phyloP scores from a whole-genome alignment of 1,140 invertebrate genomes.

The Bilobella aurantiaca region DNA sequence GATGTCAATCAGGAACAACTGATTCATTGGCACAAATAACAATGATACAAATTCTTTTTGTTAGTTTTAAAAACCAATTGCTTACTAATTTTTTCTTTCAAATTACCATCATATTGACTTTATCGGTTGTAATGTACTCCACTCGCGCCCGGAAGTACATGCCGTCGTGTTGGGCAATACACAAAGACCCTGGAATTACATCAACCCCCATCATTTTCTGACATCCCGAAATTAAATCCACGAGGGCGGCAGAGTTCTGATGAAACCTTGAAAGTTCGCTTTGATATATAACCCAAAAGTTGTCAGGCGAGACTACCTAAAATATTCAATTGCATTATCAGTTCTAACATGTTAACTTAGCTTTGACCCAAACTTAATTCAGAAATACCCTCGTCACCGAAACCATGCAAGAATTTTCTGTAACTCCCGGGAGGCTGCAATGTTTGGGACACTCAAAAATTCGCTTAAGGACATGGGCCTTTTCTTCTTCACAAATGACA shows the following conservation, averaged over 20 bases:
- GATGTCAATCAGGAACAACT: constrained; percentile 66
- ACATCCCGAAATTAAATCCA: not conserved
- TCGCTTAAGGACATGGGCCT: not conserved
- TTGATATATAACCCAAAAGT: not conserved
- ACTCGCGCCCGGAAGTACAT: constrained; percentile 28
- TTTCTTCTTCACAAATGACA: not conserved
- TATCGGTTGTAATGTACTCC: not conserved
- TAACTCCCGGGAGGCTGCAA: not conserved
- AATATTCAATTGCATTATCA: not conserved
- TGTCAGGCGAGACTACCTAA: not conserved
- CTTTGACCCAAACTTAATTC: not conserved
- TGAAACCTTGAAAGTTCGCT: not conserved
- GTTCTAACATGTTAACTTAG: not conserved
- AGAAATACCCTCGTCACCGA: not conserved
- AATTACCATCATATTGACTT: constrained; percentile 2
- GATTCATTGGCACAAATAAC: not conserved
- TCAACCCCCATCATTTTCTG: not conserved
- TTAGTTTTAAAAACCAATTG: too few species aligned
- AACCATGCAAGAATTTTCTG: not conserved
- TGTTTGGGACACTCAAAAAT: not conserved
- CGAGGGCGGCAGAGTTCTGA: not conserved
- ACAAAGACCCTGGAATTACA: constrained; percentile 20
- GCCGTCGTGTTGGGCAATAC: constrained; percentile 32
- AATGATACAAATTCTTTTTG: not conserved
- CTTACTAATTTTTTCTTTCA: not conserved